phyloP scores from a whole-genome alignment of 2,888 invertebrate genomes.

The Sinotaia quadrata region DNA sequence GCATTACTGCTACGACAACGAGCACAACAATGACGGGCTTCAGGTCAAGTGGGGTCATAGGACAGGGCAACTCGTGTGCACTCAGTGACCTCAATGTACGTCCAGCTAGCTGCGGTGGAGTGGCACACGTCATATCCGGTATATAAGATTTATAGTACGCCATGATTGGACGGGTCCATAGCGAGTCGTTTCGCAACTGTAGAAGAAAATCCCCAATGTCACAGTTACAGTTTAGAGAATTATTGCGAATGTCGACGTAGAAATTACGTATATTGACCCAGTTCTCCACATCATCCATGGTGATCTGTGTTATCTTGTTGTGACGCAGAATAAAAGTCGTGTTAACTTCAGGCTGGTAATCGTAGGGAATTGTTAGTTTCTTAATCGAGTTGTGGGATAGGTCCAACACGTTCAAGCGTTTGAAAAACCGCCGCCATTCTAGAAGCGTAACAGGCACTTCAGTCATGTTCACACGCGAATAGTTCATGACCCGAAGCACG shows the following conservation, averaged over 20 bases:
- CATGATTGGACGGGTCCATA: background rate
- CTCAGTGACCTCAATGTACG: slow-evolving; percentile 25
- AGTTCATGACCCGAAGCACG: slow-evolving; percentile 29
- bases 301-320: slow-evolving; percentile 51
- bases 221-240: slow-evolving; percentile 33
- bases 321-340: slow-evolving; percentile 31
- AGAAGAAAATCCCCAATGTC: background rate
- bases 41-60: background rate
- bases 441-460: slow-evolving; percentile 15
- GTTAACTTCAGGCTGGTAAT: background rate
- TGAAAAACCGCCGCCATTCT: slow-evolving; percentile 27
- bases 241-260: slow-evolving; percentile 48
- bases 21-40: slow-evolving; percentile 12
- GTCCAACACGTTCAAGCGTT: slow-evolving; percentile 16
- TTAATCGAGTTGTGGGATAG: slow-evolving; percentile 17
- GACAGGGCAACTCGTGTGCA: slow-evolving; percentile 29
- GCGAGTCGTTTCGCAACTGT: background rate
- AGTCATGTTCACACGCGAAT: slow-evolving; percentile 15
- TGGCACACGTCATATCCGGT: background rate
- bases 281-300: slow-evolving; percentile 38
- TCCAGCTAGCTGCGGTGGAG: background rate
- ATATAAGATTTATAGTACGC: background rate
- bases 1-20: slow-evolving; percentile 20
- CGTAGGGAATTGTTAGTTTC: background rate
- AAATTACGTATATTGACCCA: slow-evolving; percentile 42